Base-by-base conservation (phyloP, 92 coral and sea anemone genomes). In the Zoanthus sansibaricus region DNA sequence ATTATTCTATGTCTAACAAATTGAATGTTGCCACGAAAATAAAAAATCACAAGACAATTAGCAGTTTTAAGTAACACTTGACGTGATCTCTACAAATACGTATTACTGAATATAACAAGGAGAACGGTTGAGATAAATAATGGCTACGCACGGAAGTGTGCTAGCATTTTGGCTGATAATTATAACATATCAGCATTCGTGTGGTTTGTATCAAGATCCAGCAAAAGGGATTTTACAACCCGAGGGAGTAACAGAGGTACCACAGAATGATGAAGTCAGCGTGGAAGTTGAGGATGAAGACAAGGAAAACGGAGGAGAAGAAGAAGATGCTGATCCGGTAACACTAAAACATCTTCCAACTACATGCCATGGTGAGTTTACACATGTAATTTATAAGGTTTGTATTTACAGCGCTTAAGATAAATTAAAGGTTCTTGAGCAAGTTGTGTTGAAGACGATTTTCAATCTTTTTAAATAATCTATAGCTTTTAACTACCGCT, bases 151-250 rank as follows among this genome's bases (percentile, higher is more conserved):
- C 42, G 13, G 71, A 42, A 30, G 44, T 6, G 42, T 48, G 0
- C 47, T 71, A 11, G 47, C 14, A 14, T 30, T 42, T 33, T 66
- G 66, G 6, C 14, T 66, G 85, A 9, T 68, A 14, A 0, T 67
- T 9, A 44, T 46, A n/a, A 16, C 47, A 21, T 59, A 10, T 16
- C 58, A 33, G 10, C 59, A 67, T 17, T 15, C 58, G 1, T 52
- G 11, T 18, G 75, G 59, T 20, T n/a, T n/a, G 20, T 80, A 80
- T 62, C 72, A 80, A 54, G 85, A 80, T 49, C 85, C 85, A 9
- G 17, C 85, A 64, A 74, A 80, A 80, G 85, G 85, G 21, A 64
- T 80, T 64, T 71, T 80, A 80, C 56, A 80, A 12, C 85, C 85
- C 18, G 61, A 80, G 47, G 59, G 21, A 17, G 0, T 80, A 33